Conservation (phyloP, 2,888 invertebrate species). For the Tenodera sinensis region DNA sequence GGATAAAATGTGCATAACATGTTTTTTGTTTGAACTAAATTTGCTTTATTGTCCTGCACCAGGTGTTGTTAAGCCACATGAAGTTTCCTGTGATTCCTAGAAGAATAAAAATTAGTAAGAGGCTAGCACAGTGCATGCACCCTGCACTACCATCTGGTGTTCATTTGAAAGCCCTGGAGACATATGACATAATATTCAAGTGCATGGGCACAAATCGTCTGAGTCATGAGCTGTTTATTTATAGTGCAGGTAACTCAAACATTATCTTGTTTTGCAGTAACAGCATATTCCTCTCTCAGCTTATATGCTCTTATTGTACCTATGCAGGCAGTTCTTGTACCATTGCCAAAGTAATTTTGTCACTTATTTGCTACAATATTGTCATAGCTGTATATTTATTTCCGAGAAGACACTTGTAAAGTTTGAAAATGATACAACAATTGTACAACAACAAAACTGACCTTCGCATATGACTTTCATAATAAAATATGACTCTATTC, state of each 20-base stretch:
- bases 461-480: too few relatives aligned
- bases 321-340: too few relatives aligned
- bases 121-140: conserved; percentile 90
- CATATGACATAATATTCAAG: conserved; percentile 86
- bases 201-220: conserved; percentile 78
- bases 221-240: conserved; percentile 79
- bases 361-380: too few relatives aligned
- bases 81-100: conserved; percentile 84
- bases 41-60: conserved; percentile 35
- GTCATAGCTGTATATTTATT: too few relatives aligned
- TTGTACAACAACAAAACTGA: too few relatives aligned
- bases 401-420: too few relatives aligned
- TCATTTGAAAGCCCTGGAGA: conserved; percentile 86
- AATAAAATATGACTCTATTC: too few relatives aligned
- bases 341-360: too few relatives aligned
- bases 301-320: too few relatives aligned
- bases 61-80: conserved; percentile 74
- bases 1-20: too few relatives aligned
- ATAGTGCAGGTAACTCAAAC: conserved; percentile 59
- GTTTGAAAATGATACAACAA: too few relatives aligned
- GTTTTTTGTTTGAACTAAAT: background rate
- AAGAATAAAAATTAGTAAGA: conserved; percentile 81
- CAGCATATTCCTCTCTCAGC: too few relatives aligned
- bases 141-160: conserved; percentile 88
- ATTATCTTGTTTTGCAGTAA: conserved; percentile 20